Evolutionary conservation across 2,888 invertebrate genomes (phyloP).

Genomic region (Ornithoptera alexandrae): DNA sequence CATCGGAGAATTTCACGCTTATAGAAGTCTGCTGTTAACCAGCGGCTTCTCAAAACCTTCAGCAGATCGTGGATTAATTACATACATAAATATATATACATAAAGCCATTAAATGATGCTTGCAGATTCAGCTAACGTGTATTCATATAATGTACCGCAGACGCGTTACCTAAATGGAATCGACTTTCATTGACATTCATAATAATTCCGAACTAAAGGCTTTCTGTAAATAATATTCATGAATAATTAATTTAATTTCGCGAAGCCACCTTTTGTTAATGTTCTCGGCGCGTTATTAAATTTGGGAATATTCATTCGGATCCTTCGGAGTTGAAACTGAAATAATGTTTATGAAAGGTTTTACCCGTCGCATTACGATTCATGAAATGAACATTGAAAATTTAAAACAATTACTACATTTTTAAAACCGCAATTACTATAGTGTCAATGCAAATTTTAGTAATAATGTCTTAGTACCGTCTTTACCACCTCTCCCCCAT

Average conservation of each 20-base stretch:
- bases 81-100: not conserved
- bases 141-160: not conserved
- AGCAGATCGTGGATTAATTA: no score
- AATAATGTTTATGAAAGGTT: slow-evolving; percentile 15
- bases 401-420: not conserved
- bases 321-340: slow-evolving; percentile 9
- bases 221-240: slow-evolving; percentile 28
- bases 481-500: no score
- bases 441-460: not conserved
- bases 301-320: slow-evolving; percentile 22
- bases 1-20: no score
- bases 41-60: no score
- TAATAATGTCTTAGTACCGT: no score
- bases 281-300: slow-evolving; percentile 27
- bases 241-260: slow-evolving; percentile 30
- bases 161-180: slow-evolving; percentile 3
- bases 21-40: no score
- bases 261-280: slow-evolving; percentile 28
- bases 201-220: slow-evolving; percentile 25
- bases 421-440: not conserved
- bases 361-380: not conserved
- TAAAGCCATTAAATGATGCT: not conserved
- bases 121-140: not conserved
- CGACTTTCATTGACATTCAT: slow-evolving; percentile 26
- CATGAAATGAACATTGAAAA: not conserved